Percentiles rank a stretch among this genome's conserved stretches.
Evolutionary conservation across 2,797 vertebrate species (phyloP).

Genomic region (Oceanodroma leucorhoa): DNA sequence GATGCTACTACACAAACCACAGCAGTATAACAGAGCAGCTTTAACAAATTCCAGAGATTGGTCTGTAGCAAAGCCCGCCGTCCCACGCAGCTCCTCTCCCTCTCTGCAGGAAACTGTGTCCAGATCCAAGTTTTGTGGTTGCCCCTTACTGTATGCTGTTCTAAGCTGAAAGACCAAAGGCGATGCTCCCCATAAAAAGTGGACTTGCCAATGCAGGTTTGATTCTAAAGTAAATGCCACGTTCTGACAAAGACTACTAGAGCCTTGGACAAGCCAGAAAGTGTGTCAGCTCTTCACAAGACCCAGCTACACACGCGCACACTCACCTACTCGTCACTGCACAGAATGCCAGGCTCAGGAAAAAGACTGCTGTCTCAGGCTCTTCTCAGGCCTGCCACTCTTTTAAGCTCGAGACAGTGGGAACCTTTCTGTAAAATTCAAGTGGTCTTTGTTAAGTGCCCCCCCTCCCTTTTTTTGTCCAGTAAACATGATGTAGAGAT

Average conservation of each 20-base stretch:
- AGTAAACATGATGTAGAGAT: conserved; percentile 76
- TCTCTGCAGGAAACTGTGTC: not conserved
- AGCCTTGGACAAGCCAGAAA: conserved; percentile 4
- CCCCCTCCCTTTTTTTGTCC: conserved; percentile 44
- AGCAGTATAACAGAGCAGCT: not conserved
- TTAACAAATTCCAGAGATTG: not conserved
- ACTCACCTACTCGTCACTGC: conserved; percentile 27
- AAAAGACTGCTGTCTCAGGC: conserved; percentile 50
- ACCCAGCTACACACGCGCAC: not conserved
- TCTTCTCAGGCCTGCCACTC: conserved; percentile 75
- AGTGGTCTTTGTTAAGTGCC: conserved; percentile 72
- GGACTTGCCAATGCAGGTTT: not conserved
- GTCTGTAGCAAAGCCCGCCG: not conserved
- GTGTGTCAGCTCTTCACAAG: not conserved
- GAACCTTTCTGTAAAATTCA: conserved; percentile 74
- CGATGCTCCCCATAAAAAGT: not conserved
- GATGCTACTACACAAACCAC: not conserved
- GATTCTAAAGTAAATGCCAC: not conserved
- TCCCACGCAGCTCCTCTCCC: not conserved
- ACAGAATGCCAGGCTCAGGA: conserved; percentile 62
- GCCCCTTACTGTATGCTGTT: not conserved
- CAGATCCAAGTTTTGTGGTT: not conserved
- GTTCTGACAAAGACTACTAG: not conserved
- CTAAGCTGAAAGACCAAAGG: not conserved
- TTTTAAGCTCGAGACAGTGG: conserved; percentile 74